phyloP scores from a whole-genome alignment of 2,113 vertebrate species.

The Cryptotis parvus region DNA sequence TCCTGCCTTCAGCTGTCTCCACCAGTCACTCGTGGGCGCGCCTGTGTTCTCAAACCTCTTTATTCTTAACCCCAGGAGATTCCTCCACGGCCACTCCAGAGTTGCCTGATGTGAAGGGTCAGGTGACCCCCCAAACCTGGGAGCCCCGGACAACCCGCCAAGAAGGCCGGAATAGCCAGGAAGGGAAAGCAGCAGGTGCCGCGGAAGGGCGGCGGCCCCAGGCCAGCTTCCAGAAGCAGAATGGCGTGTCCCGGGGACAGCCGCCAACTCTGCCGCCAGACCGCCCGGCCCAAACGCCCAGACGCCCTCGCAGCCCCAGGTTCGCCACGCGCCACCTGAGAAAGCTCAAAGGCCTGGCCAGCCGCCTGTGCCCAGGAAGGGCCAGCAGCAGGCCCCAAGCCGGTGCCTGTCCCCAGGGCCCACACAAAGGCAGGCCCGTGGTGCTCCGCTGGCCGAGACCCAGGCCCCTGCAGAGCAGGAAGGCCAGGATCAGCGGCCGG shows the following conservation, averaged over 20 bases:
- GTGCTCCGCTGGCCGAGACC: not conserved
- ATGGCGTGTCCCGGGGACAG: slow-evolving; percentile 45
- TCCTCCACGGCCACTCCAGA: not conserved
- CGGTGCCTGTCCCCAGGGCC: not conserved
- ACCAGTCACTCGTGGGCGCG: too few species aligned
- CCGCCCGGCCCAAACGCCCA: slow-evolving; percentile 36
- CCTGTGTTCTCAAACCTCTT: slow-evolving; percentile 49
- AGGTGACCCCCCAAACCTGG: slow-evolving; percentile 62
- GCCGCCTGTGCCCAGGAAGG: not conserved
- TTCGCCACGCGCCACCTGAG: not conserved
- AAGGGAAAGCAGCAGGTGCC: slow-evolving; percentile 63
- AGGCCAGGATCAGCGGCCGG: not conserved
- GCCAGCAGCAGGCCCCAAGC: not conserved
- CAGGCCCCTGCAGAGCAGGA: not conserved
- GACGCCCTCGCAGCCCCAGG: not conserved
- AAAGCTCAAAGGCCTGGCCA: not conserved
- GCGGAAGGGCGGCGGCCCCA: slow-evolving; percentile 53
- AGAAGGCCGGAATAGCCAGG: slow-evolving; percentile 54
- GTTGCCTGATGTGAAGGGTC: not conserved
- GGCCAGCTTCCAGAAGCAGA: slow-evolving; percentile 62
- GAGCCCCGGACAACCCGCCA: slow-evolving; percentile 69
- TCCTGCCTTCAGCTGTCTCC: not conserved
- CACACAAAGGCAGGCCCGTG: not conserved
- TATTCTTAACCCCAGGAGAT: slow-evolving; percentile 64
- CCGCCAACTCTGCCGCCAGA: not conserved